A percentile compares a stretch with the other conserved stretches of the same genome.
Evolutionary conservation across 1,140 invertebrate species (phyloP).

Genomic region (Drosophila micromelanica): DNA sequence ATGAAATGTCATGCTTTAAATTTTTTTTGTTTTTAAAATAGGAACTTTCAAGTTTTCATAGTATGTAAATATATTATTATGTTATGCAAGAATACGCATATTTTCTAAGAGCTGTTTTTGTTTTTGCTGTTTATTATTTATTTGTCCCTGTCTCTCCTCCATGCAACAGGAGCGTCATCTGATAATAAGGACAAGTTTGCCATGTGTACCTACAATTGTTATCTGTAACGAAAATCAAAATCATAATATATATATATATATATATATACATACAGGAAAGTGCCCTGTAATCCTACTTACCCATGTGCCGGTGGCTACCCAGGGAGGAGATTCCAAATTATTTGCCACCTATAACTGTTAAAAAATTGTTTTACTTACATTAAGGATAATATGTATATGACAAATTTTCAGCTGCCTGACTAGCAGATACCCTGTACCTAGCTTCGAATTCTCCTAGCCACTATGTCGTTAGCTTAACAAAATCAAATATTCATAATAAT

Average conservation of each 20-base stretch:
- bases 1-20: constrained; percentile 58
- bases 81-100: constrained; percentile 1
- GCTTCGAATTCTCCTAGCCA: not conserved
- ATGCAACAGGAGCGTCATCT: not conserved
- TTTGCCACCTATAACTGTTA: constrained; percentile 79
- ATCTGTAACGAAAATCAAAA: not conserved
- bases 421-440: not conserved
- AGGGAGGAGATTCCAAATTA: constrained; percentile 44
- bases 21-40: constrained; percentile 65
- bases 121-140: not conserved
- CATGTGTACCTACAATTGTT: not conserved
- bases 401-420: not conserved
- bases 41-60: constrained; percentile 75
- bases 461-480: too few species aligned
- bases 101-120: not conserved
- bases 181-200: not conserved
- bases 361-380: constrained; percentile 38
- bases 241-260: not conserved
- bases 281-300: constrained; percentile 29
- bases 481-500: too few species aligned
- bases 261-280: too few species aligned
- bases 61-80: constrained; percentile 30
- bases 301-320: not conserved
- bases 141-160: not conserved
- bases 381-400: too few species aligned